Evolutionary conservation across 2,888 invertebrate species (phyloP), one percentile per base, ranked within the genome.

Genomic region (Vanessa cardui): DNA sequence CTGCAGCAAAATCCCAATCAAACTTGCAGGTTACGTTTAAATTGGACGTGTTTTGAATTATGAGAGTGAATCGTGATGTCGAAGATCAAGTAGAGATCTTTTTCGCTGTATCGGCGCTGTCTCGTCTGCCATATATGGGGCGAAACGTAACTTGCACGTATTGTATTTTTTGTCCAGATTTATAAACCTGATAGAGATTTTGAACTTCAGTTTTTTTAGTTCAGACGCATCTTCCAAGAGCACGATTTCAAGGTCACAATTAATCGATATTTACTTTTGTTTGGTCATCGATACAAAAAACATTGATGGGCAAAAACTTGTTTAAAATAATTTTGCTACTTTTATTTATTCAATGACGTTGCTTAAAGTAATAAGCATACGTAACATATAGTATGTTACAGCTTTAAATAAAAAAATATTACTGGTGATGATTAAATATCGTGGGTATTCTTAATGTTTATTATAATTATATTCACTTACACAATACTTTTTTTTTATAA

Each of bases 31-130:
- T 77, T 81, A 39, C 12, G 78, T 72, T 89, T 88, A 85, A 87
- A 78, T 88, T 81, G 65, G 83, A 80, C 70, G 69, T 70, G 77
- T 54, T n/a, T 83, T 86, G 83, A 84, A 86, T 86, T 80, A 86
- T 86, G 80, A 5, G 78, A 86, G 81, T 74, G 75, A 77, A 68
- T 76, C 72, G 77, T 76, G 73, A 79, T 75, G 80, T 76, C 78
- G 78, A 77, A 75, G 77, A 74, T 73, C 78, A 73, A 75, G 78
- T 77, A 76, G 77, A 78, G 80, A 81, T 80, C 73, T 83, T 85
- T 84, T 83, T 83, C 78, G 77, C 73, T 72, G 77, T 73, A 72
- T 71, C 77, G 79, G 78, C 77, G 77, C 71, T 69, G 74, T 78
- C 77, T 80, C 74, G 79, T 73, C 69, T 71, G 61, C 87, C 85